Percentiles rank a stretch among this genome's conserved stretches.
phyloP scores from a whole-genome alignment of 2,113 vertebrate species.

The Cinclus mexicanus region DNA sequence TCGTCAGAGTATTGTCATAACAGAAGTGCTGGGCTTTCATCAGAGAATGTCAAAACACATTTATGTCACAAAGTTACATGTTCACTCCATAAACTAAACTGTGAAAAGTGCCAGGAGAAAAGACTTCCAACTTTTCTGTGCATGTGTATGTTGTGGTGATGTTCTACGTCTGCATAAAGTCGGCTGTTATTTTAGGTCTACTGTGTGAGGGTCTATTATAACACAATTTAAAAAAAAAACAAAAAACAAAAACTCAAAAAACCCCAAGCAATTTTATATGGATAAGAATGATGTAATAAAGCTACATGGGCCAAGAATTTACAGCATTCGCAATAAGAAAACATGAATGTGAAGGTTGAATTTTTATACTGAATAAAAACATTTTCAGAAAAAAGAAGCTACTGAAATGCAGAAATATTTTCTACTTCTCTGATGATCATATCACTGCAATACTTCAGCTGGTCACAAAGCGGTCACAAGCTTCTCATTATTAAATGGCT shows the following conservation, averaged over 20 bases:
- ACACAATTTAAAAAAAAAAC: neutral
- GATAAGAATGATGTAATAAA: neutral
- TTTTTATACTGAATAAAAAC: neutral
- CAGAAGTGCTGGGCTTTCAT: neutral
- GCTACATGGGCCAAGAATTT: neutral
- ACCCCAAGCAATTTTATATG: neutral
- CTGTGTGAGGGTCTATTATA: neutral
- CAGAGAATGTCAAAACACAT: neutral
- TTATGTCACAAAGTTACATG: neutral
- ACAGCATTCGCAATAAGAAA: neutral
- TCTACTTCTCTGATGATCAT: neutral
- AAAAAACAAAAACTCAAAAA: neutral
- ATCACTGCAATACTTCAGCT: neutral
- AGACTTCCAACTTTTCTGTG: neutral
- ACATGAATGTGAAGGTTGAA: neutral
- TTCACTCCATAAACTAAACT: neutral
- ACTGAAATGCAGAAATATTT: neutral
- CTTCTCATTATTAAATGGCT: neutral
- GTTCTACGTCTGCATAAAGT: neutral
- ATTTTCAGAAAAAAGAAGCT: neutral
- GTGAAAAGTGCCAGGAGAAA: neutral
- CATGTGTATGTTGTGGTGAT: fast-evolving
- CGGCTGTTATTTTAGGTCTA: neutral
- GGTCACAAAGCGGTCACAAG: neutral
- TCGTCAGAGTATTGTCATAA: neutral